Evolutionary conservation across 2,888 invertebrate genomes (phyloP).

Genomic region (Caenorhabditis drosophilae): DNA sequence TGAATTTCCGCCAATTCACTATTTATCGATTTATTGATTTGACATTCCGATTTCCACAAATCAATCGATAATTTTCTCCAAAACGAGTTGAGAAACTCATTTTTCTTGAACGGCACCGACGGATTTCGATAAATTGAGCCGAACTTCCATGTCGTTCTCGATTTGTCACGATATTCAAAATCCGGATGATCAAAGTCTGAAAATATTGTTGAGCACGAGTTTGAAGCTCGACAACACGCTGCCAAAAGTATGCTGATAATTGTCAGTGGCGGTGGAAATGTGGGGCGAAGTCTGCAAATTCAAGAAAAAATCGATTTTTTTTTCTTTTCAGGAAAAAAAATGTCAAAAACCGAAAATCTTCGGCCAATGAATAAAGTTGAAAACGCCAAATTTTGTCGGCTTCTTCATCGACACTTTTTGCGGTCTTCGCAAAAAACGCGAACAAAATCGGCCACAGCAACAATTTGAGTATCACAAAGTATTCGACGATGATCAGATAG

Average conservation of each 20-base stretch:
- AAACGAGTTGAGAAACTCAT: slow-evolving; percentile 36
- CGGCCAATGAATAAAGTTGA: slow-evolving; percentile 69
- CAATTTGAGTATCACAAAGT: slow-evolving; percentile 56
- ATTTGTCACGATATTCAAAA: slow-evolving; percentile 22
- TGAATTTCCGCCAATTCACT: slow-evolving; percentile 17
- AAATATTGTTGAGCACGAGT: slow-evolving; percentile 27
- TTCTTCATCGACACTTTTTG: slow-evolving; percentile 67
- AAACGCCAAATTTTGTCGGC: slow-evolving; percentile 69
- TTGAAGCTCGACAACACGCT: slow-evolving; percentile 49
- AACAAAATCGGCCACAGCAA: slow-evolving; percentile 69
- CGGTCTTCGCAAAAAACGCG: slow-evolving; percentile 69
- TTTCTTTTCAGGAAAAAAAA: too few relatives aligned
- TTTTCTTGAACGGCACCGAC: slow-evolving; percentile 54
- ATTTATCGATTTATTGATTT: slow-evolving; percentile 15
- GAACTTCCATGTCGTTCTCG: slow-evolving; percentile 28
- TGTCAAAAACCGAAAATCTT: slow-evolving; percentile 63
- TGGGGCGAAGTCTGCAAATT: slow-evolving; percentile 60
- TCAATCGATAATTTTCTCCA: slow-evolving; percentile 51
- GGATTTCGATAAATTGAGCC: slow-evolving; percentile 62
- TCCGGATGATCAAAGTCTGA: slow-evolving; percentile 56
- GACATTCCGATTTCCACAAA: slow-evolving; percentile 41
- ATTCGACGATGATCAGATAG: slow-evolving; percentile 48
- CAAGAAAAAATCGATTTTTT: too few relatives aligned
- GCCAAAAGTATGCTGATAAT: slow-evolving; percentile 57
- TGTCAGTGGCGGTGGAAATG: slow-evolving; percentile 69